Evolutionary conservation across 2,888 invertebrate species (phyloP), one percentile per base, ranked within the genome.

Genomic region (Sympetrum striolatum): DNA sequence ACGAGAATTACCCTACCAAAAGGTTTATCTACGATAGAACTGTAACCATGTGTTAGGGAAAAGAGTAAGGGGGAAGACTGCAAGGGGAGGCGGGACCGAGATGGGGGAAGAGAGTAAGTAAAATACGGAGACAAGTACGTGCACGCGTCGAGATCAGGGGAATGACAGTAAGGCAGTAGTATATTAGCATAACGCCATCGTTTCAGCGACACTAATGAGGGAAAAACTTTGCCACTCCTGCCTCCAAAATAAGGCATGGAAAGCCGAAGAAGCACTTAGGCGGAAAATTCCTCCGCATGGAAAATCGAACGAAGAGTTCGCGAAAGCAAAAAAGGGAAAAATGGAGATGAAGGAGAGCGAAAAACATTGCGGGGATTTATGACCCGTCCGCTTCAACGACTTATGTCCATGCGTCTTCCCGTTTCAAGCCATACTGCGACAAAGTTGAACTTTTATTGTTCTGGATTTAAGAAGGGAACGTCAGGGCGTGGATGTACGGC

Each of bases 101-200:
- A 53, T 8, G 53, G 22, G 53, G 81, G 44, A 15, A 44, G 44
- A 8, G 48, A n/a, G 14, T n/a, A n/a, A n/a, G 81, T 39, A n/a
- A 44, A 58, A 58, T 18, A 15, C 22, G n/a, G n/a, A 48, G 48
- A 48, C 81, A n/a, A 14, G 81, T 25, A 53, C 25, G 48, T 81
- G 81, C n/a, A 48, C 31, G 31, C 25, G 48, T 5, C 31, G 53
- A 53, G 35, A 58, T 22, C 6, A 15, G 82, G 15, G 31, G 82
- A 31, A 58, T 14, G 35, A 58, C 2, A 82, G 82, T 53, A 22
- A 35, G n/a, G n/a, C n/a, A n/a, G n/a, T n/a, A 86, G 64, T 37
- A 86, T 60, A 86, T 86, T 86, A 86, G 86, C 86, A 86, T 86
- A 86, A 86, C 60, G 60, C 86, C 86, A 86, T 86, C 37, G 60